These are phyloP conservation scores for Phrynocephalus guinanensis DNA, from an alignment of 2,797 vertebrate species.

Conservation along the genomic window DNA sequence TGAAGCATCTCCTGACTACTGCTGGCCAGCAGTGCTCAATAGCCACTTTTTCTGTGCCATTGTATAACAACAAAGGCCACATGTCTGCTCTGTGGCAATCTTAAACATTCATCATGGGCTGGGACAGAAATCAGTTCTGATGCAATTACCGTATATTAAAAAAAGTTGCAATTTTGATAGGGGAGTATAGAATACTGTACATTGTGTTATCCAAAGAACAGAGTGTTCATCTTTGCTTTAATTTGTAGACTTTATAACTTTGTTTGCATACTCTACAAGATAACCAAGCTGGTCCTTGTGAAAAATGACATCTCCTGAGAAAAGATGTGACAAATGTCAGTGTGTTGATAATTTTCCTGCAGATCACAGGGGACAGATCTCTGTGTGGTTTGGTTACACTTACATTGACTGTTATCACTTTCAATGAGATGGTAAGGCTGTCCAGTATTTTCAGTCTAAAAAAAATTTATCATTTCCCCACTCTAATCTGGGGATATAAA, in stretches of 20 bases:
- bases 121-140: conserved; percentile 68
- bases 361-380: conserved; percentile 60
- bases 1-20: neutral
- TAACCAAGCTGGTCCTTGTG: conserved; percentile 61
- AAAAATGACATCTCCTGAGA: conserved; percentile 67
- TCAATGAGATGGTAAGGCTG: conserved; percentile 41
- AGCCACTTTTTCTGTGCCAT: neutral
- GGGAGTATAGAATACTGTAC: conserved; percentile 64
- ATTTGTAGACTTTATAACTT: conserved; percentile 72
- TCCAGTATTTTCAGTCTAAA: conserved; percentile 26
- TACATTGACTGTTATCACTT: conserved; percentile 57
- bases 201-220: conserved; percentile 62
- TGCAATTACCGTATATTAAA: conserved; percentile 76
- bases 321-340: conserved; percentile 70
- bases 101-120: conserved; percentile 58
- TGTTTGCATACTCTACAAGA: conserved; percentile 66
- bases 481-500: too few species aligned
- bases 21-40: conserved; percentile 17
- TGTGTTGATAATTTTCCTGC: conserved; percentile 56
- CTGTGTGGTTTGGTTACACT: conserved; percentile 54
- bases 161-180: conserved; percentile 76
- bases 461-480: too few species aligned
- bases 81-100: conserved; percentile 43
- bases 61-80: conserved; percentile 48
- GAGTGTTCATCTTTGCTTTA: conserved; percentile 71